Conservation (phyloP, 2,888 invertebrate species). For the Andrena marginata region DNA sequence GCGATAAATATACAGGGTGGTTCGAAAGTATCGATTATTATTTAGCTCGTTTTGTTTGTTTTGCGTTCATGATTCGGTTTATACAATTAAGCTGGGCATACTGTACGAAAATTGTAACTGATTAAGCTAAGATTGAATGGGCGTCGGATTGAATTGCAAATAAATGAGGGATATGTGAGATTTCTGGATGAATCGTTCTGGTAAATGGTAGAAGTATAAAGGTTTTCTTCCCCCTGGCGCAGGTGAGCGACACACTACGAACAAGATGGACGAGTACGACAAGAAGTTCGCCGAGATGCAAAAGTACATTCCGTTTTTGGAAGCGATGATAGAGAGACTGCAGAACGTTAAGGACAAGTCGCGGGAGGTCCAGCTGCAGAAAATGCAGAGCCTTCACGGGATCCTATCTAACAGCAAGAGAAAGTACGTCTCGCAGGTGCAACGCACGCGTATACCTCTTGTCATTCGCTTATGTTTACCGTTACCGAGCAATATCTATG, state of each 20-base stretch:
- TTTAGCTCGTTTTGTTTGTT: too few species aligned
- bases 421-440: slow-evolving; percentile 85
- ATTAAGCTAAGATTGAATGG: too few species aligned
- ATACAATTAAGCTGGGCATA: too few species aligned
- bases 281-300: slow-evolving; percentile 89
- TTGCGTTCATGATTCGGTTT: too few species aligned
- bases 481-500: too few species aligned
- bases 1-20: too few species aligned
- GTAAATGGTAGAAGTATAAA: slow-evolving; percentile 32
- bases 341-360: slow-evolving; percentile 86
- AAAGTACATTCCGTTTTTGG: slow-evolving; percentile 91
- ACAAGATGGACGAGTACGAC: slow-evolving; percentile 86
- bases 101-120: too few species aligned
- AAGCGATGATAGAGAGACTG: slow-evolving; percentile 89
- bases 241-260: slow-evolving; percentile 60
- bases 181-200: neutral
- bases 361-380: slow-evolving; percentile 87
- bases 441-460: neutral
- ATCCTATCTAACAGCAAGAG: slow-evolving; percentile 88
- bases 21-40: too few species aligned
- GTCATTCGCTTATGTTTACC: neutral
- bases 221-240: slow-evolving; percentile 50
- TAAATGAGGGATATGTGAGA: neutral
- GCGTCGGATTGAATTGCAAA: neutral
- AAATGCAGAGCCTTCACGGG: slow-evolving; percentile 88